Evolutionary conservation across 35 echinoderm and acorn worm genomes (phyloP).

Genomic region (Holothuria glaberrima): DNA sequence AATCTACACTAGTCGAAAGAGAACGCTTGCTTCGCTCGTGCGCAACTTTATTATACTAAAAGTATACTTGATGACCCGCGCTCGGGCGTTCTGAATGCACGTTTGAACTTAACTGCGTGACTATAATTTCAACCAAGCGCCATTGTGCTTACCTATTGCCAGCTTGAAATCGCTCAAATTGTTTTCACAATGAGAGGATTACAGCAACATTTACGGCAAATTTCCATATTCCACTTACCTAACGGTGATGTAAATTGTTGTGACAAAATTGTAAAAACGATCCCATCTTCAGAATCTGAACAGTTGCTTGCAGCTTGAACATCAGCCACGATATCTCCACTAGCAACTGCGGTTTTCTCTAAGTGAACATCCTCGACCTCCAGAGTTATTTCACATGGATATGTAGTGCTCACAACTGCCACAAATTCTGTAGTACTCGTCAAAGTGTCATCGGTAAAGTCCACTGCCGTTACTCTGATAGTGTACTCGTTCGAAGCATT

Average conservation of each 20-base stretch:
- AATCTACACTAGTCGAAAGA: no score
- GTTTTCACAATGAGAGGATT: no score
- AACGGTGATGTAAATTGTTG: background rate
- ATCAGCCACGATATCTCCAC: constrained; percentile 3
- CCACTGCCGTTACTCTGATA: background rate
- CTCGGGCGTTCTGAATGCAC: no score
- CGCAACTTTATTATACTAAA: no score
- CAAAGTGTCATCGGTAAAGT: background rate
- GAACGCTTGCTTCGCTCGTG: no score
- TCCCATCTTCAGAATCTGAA: constrained; percentile 15
- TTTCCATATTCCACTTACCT: no score
- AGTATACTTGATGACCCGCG: no score
- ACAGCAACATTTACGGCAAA: no score
- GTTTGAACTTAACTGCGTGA: no score
- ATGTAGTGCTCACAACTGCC: background rate
- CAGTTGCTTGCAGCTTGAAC: constrained; percentile 13
- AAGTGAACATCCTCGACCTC: background rate
- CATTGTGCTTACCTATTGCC: no score
- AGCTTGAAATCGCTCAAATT: no score
- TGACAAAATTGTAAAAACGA: background rate
- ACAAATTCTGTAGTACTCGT: background rate
- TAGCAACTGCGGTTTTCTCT: background rate
- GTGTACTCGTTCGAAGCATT: background rate
- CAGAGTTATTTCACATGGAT: background rate
- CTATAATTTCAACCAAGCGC: no score